These are phyloP conservation scores for Dendrophyllia cribrosa DNA, from an alignment of 64 coral and sea anemone species.

Conservation along the genomic window DNA sequence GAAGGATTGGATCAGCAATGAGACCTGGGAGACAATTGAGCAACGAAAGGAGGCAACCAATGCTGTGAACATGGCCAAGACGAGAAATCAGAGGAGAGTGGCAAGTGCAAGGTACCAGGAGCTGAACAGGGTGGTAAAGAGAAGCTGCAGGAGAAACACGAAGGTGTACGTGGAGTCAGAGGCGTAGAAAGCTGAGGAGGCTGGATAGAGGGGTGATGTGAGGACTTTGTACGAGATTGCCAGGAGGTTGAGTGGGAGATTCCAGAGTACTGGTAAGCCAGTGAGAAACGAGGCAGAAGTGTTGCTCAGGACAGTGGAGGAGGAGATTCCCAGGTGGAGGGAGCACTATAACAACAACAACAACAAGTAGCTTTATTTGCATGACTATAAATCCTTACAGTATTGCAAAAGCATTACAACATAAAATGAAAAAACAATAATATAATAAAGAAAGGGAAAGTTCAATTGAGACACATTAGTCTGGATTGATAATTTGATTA, in stretches of 20 bases:
- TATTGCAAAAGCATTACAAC: no score
- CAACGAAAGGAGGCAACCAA: constrained; percentile 40
- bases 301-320: neutral
- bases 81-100: constrained; percentile 31
- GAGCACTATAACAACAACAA: neutral
- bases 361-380: no score
- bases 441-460: no score
- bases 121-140: constrained; percentile 34
- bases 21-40: constrained; percentile 58
- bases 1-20: constrained; percentile 24
- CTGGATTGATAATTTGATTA: no score
- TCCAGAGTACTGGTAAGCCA: constrained; percentile 17
- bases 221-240: no score
- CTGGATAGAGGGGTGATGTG: no score
- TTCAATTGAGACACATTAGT: no score
- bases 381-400: no score
- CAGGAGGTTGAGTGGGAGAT: constrained; percentile 47
- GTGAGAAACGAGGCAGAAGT: neutral
- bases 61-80: constrained; percentile 20
- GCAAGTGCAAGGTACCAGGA: constrained; percentile 29
- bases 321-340: neutral
- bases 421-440: no score
- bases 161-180: constrained; percentile 14
- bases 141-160: constrained; percentile 32
- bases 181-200: no score